phyloP scores from a whole-genome alignment of 1,140 invertebrate genomes.

The Hycleus cichorii region DNA sequence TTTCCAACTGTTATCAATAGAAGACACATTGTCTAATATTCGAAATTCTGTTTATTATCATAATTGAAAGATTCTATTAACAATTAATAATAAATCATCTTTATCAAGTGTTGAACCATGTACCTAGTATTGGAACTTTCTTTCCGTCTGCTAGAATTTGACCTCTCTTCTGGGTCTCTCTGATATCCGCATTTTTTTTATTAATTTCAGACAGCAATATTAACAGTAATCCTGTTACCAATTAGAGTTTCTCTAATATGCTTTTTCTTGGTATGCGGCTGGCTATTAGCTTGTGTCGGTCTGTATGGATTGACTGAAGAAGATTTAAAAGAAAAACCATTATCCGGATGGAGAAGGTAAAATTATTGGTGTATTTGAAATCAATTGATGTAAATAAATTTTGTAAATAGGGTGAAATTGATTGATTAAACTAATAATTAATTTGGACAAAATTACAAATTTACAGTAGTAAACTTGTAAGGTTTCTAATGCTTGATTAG shows the following conservation, averaged over 20 bases:
- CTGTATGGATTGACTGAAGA: constrained; percentile 68
- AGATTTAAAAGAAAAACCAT: constrained; percentile 62
- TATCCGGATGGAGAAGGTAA: constrained; percentile 78
- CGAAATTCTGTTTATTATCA: no score
- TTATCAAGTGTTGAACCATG: no score
- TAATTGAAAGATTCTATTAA: no score
- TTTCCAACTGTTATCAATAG: no score
- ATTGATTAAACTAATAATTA: neutral
- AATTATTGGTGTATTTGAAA: neutral
- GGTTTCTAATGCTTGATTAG: no score
- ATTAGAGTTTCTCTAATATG: constrained; percentile 68
- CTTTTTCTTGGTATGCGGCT: constrained; percentile 66
- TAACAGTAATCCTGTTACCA: constrained; percentile 70
- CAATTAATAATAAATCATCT: no score
- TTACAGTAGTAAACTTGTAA: neutral
- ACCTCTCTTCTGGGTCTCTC: no score
- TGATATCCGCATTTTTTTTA: neutral
- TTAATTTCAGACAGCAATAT: constrained; percentile 64
- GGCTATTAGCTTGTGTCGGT: constrained; percentile 72
- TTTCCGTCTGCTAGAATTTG: no score
- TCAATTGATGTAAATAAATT: neutral
- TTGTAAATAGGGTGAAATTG: neutral
- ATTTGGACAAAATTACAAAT: neutral
- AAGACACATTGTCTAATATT: no score
- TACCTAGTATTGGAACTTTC: no score